Base-by-base conservation (phyloP, 2,797 vertebrate species). In the Dromococcyx pavoninus region DNA sequence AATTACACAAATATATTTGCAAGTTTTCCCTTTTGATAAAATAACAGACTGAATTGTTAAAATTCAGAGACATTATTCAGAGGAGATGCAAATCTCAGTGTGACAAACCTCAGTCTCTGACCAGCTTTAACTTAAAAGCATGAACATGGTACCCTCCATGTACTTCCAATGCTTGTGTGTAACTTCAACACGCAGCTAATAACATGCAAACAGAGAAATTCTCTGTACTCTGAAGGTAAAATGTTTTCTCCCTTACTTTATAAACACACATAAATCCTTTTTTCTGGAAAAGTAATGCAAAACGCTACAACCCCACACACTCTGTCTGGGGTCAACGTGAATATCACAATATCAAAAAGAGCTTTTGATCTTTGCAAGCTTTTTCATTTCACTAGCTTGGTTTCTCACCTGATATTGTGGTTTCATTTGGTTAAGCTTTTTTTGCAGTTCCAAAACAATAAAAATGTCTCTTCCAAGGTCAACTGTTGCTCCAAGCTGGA, bases 381-480 rank as follows among this genome's bases (percentile, higher is more conserved):
- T 48, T 23, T n/a, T 13, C 11, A 44, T 18, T 57, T 41, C 41
- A 65, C 65, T 79, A 53, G 28, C 13, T 51, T 66, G 7, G 30
- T 62, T 91, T 84, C 97, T 98, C 80, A 99, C 99, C 94, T 97
- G 98, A 85, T 98, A 98, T 75, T 98, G 98, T 57, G 98, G 98
- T 87, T 98, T 98, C 92, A 98, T 98, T 91, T 98, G 95, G 53
- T 91, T 98, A 96, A 99, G 98, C 73, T 96, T 98, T 71, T 98
- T 97, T 86, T 97, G 97, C 79, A 99, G 97, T 78, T 97, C 98
- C 75, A 97, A 96, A 94, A 98, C 95, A 72, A 96, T 96, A 85
- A 97, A 97, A 88, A 97, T 89, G 70, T 98, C 98, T 83, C 97
- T 98, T 86, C 98, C 99, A 94, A 99, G 98, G 88, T 99, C 98